These are phyloP conservation scores for Reticulitermes lucifugus DNA, from an alignment of 2,888 invertebrate species.

Conservation along the genomic window DNA sequence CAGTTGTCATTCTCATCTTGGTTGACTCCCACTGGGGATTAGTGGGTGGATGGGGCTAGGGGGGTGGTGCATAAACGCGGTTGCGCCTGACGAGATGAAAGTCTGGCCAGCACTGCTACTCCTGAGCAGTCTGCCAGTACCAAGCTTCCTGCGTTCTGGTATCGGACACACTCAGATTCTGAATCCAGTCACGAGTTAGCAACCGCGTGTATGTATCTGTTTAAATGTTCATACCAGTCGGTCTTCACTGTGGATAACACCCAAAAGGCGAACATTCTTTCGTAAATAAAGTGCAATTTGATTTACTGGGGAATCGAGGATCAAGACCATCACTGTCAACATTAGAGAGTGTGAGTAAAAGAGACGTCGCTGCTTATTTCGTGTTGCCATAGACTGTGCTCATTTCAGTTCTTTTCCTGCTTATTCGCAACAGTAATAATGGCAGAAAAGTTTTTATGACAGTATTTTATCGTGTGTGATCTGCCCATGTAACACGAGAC, in stretches of 20 bases:
- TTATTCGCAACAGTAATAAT: neutral
- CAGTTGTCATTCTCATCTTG: constrained; percentile 6
- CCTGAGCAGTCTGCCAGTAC: neutral
- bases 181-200: neutral
- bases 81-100: constrained; percentile 7
- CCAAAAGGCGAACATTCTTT: neutral
- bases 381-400: neutral
- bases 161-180: neutral
- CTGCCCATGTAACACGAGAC: too few relatives aligned
- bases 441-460: neutral
- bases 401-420: neutral
- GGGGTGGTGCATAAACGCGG: neutral
- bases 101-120: neutral
- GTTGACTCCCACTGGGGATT: neutral
- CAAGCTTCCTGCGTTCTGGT: neutral
- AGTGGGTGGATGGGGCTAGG: neutral
- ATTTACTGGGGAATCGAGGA: neutral
- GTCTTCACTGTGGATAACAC: neutral
- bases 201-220: neutral
- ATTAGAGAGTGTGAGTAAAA: neutral
- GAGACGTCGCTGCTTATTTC: neutral
- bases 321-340: neutral
- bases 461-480: neutral
- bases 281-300: neutral
- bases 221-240: neutral